A percentile compares a stretch with the other conserved stretches of the same genome.
Evolutionary conservation across 2,888 invertebrate species (phyloP).

Genomic region (Gortyna flavago): DNA sequence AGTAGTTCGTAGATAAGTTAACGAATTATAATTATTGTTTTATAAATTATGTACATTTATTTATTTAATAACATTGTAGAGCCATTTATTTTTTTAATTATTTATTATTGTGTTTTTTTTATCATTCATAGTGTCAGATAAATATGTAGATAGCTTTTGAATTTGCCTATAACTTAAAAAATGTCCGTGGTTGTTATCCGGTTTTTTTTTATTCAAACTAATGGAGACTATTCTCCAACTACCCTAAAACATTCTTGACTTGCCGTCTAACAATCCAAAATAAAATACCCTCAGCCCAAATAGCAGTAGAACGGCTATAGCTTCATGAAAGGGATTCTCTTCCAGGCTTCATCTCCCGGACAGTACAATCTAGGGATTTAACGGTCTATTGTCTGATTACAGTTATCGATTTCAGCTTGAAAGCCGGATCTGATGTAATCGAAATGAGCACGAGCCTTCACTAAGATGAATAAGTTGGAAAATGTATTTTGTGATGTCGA

Average conservation of each 20-base stretch:
- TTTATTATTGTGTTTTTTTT: background rate
- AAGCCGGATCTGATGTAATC: constrained; percentile 41
- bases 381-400: constrained; percentile 58
- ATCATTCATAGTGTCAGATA: background rate
- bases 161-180: background rate
- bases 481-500: background rate
- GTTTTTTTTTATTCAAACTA: background rate
- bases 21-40: no score
- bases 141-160: background rate
- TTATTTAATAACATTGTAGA: no score
- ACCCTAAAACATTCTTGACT: background rate
- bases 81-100: no score
- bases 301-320: background rate
- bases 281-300: constrained; percentile 3
- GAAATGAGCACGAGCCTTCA: constrained; percentile 46
- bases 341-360: constrained; percentile 20
- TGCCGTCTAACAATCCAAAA: background rate
- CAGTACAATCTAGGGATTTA: constrained; percentile 54
- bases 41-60: no score
- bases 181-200: no score
- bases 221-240: background rate
- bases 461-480: constrained; percentile 46
- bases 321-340: constrained; percentile 14
- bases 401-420: constrained; percentile 59
- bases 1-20: no score